Evolutionary conservation across 2,888 invertebrate genomes (phyloP).

Genomic region (Lepetodrilus schrolli): DNA sequence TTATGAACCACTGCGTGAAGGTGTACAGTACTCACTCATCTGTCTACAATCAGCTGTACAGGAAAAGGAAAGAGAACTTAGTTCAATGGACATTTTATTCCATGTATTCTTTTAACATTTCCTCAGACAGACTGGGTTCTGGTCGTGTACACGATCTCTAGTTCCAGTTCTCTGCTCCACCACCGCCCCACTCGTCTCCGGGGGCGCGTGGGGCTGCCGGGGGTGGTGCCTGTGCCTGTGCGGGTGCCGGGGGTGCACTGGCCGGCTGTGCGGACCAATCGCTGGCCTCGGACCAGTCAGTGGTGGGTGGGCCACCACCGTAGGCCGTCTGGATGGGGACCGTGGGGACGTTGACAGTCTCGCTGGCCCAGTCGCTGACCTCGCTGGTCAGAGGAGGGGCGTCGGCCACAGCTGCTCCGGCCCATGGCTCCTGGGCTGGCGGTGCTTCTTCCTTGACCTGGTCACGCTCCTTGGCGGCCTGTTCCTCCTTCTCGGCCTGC

Average conservation of each 20-base stretch:
- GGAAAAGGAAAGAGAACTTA: no score
- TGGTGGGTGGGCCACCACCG: conserved; percentile 38
- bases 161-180: conserved; percentile 64
- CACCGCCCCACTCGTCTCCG: conserved; percentile 62
- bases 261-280: conserved; percentile 63
- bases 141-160: conserved; percentile 31
- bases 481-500: conserved; percentile 93
- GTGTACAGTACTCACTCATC: no score
- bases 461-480: conserved; percentile 75
- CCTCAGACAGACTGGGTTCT: no score
- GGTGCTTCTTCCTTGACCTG: conserved; percentile 53
- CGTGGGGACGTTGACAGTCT: conserved; percentile 56
- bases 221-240: conserved; percentile 34
- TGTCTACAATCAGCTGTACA: no score
- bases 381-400: conserved; percentile 44
- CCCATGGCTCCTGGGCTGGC: conserved; percentile 56
- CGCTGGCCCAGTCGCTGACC: conserved; percentile 71
- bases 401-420: conserved; percentile 48
- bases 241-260: conserved; percentile 37
- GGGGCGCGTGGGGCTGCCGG: conserved; percentile 40
- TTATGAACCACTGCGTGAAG: no score
- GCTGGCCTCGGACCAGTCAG: conserved; percentile 49
- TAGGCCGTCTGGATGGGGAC: conserved; percentile 46
- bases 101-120: no score
- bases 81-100: no score